Base-by-base conservation (phyloP, 23 tunicate genomes). In the Aplidium turbinatum region DNA sequence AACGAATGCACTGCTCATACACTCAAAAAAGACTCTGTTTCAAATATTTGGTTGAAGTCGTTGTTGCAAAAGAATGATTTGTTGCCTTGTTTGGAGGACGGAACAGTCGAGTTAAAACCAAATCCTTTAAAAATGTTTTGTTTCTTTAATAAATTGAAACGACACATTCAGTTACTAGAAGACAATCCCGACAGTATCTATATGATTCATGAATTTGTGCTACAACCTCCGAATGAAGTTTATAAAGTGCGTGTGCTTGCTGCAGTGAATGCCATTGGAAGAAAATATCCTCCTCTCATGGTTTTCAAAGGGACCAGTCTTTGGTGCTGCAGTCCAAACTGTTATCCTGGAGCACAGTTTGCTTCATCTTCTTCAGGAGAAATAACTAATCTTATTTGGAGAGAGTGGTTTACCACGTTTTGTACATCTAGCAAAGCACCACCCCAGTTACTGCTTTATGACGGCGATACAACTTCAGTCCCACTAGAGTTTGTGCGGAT, bases 221-320 rank as follows among this genome's bases (percentile, higher is more conserved):
- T 32, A 57, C 23, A n/a, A 3, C 9, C 36, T 4, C 22, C 3
- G 3, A 75, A 75, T 55, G 39, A 75, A 38, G 24, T 42, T 28
- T n/a, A n/a, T n/a, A n/a, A n/a, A n/a, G n/a, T n/a, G n/a, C 35
- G 38, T 22, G 27, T 77, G 5, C 48, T 81, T 1, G 78, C 79
- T 34, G 73, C 79, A 33, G 33, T 80, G 20, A 81, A 72, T 72
- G 87, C 87, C 1, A 35, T 64, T 25, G 87, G 87, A 1, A 64
- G 51, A 21, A 62, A 61, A 33, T 40, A 38, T 13, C 78, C 69
- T 56, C 87, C 87, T 7, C 48, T 81, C 2, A 21, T 62, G 19
- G 35, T 81, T 46, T 61, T 81, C 29, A 28, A 46, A 21, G 79
- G 73, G 0, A 57, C 36, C 22, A 18, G 33, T 3, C 22, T 58